Evolutionary conservation across 2,888 invertebrate genomes (phyloP), one percentile per base, ranked within the genome.

Genomic region (Criorhina ranunculi): DNA sequence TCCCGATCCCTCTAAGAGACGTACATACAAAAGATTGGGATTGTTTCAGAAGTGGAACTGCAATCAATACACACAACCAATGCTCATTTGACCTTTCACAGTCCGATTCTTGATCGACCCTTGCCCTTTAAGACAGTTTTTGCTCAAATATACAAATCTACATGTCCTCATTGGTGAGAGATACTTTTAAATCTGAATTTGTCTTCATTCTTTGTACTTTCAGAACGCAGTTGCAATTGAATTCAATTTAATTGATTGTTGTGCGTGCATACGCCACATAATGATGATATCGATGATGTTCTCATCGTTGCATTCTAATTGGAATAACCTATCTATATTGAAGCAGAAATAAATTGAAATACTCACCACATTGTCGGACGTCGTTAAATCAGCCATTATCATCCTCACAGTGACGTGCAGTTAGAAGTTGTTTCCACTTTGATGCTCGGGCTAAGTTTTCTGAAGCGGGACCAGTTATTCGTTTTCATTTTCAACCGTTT

Each of bases 201-300:
- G n/a, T n/a, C n/a, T 53, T 15, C 44, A 0, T 57, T 60, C 29
- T 12, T 15, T 67, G 1, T 59, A 3, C 9, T 77, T 77, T 67
- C 76, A 77, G 76, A 57, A 67, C 67, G 35, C 67, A 12, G 33
- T 59, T 12, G 40, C 69, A 69, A 73, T 67, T 80, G 62, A 67
- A 46, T 37, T 80, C 60, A 80, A 80, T 62, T 75, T 42, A 80
- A 80, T 80, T 67, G 73, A 46, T 33, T 55, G 33, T 46, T 59
- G 64, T 72, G 66, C 73, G 72, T 66, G 37, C n/a, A 33, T 55
- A 33, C 60, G 42, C 59, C 46, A 75, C 40, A 79, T 51, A 42
- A 79, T 57, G 80, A 69, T 75, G 69, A 8, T 62, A 24, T 40
- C 15, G 46, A 37, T 55, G 31, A 17, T 35, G n/a, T 11, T 57